A percentile compares a stretch with the other conserved stretches of the same genome.
These are phyloP conservation scores for Gephyroberyx darwinii DNA, from an alignment of 2,797 vertebrate genomes.

Conservation along the genomic window DNA sequence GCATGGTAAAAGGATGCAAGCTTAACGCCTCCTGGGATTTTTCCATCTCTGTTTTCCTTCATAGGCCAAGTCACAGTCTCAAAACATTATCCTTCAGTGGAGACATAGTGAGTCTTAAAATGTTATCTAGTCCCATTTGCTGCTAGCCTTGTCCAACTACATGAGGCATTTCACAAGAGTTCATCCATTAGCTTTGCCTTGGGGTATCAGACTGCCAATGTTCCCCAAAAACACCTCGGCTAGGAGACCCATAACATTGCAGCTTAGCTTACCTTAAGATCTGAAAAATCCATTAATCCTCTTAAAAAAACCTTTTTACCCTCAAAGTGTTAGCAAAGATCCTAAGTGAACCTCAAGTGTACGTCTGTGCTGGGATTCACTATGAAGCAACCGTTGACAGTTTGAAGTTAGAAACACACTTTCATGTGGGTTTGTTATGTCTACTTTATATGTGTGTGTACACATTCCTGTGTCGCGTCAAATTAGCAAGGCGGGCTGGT, in stretches of 20 bases:
- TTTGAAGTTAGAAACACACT: constrained; percentile 50
- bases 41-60: constrained; percentile 14
- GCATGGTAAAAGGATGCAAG: constrained; percentile 23
- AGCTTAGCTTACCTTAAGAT: constrained; percentile 64
- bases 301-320: constrained; percentile 58
- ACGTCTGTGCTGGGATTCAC: constrained; percentile 50
- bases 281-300: constrained; percentile 70
- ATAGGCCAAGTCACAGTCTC: constrained; percentile 18
- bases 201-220: constrained; percentile 52
- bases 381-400: constrained; percentile 55
- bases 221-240: constrained; percentile 52
- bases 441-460: constrained; percentile 35
- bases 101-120: constrained; percentile 40
- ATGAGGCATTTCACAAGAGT: constrained; percentile 51
- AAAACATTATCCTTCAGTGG: constrained; percentile 48
- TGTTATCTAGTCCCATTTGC: constrained; percentile 49
- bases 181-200: constrained; percentile 65
- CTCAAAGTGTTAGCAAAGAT: constrained; percentile 63
- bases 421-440: constrained; percentile 52
- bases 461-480: constrained; percentile 35
- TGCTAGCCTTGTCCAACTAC: constrained; percentile 27
- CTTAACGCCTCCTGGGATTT: not conserved
- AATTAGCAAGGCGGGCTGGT: constrained; percentile 60
- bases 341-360: constrained; percentile 57
- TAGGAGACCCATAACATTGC: constrained; percentile 54